A percentile compares a stretch with the other conserved stretches of the same genome.
Evolutionary conservation across 2,888 invertebrate species (phyloP).

Genomic region (Caenorhabditis sp.): DNA sequence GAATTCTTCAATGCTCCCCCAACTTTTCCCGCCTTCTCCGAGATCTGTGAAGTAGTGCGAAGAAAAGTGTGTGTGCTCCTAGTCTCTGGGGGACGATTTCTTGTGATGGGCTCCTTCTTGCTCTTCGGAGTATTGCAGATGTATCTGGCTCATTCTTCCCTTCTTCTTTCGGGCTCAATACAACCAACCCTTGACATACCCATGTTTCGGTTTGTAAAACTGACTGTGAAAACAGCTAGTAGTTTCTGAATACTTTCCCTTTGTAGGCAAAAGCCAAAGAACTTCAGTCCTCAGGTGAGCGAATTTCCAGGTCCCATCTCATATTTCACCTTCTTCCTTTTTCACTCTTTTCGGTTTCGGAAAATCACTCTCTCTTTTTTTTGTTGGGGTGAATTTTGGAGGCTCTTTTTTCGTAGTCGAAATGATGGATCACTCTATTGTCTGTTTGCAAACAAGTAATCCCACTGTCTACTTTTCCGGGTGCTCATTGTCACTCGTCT

Average conservation of each 20-base stretch:
- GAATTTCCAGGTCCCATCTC: slow-evolving; percentile 36
- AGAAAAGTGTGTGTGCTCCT: slow-evolving; percentile 34
- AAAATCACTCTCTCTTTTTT: slow-evolving; percentile 16
- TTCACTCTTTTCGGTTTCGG: slow-evolving; percentile 1
- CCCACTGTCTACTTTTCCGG: slow-evolving; percentile 10
- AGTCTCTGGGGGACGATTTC: slow-evolving; percentile 49
- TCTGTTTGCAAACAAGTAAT: slow-evolving; percentile 26
- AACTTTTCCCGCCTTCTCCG: background rate
- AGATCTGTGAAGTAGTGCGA: slow-evolving; percentile 11
- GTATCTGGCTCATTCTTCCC: slow-evolving; percentile 35
- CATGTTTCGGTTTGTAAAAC: slow-evolving; percentile 20
- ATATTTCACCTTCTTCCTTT: slow-evolving; percentile 39
- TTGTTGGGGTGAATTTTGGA: slow-evolving; percentile 3
- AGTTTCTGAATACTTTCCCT: background rate
- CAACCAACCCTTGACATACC: slow-evolving; percentile 15
- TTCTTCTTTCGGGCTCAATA: background rate
- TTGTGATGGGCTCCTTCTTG: slow-evolving; percentile 45
- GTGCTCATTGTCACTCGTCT: background rate
- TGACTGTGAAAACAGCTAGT: no score
- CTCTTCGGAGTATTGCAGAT: slow-evolving; percentile 32
- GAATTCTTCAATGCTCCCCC: slow-evolving; percentile 3
- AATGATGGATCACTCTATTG: slow-evolving; percentile 40
- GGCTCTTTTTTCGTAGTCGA: background rate
- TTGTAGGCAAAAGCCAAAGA: background rate
- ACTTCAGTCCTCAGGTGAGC: background rate